Evolutionary conservation across 2,113 vertebrate genomes (phyloP).

Genomic region (Python bivittatus): DNA sequence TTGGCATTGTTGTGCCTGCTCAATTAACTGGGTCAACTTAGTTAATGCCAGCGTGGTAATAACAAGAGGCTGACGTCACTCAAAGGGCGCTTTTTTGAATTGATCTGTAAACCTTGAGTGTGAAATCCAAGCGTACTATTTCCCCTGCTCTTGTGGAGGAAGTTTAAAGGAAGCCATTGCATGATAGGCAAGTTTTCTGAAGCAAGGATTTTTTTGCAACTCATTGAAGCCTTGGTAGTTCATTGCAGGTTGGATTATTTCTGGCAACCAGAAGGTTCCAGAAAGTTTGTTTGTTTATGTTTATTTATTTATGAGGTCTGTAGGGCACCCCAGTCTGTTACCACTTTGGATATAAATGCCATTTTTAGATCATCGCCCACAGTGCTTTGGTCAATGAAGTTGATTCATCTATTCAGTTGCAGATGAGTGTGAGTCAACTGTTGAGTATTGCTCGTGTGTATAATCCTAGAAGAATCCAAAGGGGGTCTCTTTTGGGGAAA

Average conservation of each 20-base stretch:
- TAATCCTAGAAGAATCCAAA: background rate
- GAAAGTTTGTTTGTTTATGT: background rate
- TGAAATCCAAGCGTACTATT: background rate
- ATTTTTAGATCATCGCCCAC: background rate
- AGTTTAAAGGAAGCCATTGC: background rate
- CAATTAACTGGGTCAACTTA: slow-evolving; percentile 27
- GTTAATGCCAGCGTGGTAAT: slow-evolving; percentile 15
- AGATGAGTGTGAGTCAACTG: background rate
- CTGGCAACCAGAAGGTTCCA: background rate
- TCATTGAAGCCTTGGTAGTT: background rate
- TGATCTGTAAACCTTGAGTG: background rate
- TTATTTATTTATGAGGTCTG: background rate
- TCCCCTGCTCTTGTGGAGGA: background rate
- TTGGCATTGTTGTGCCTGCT: background rate
- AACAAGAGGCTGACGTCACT: slow-evolving; percentile 13
- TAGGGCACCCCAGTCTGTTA: background rate
- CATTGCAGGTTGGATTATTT: background rate
- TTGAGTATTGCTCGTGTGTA: background rate
- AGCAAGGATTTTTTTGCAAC: background rate
- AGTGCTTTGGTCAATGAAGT: background rate
- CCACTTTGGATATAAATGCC: background rate
- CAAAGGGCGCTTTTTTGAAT: background rate
- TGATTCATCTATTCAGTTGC: background rate
- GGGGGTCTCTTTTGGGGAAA: background rate
- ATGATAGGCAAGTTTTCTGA: background rate